Conservation (phyloP, 1,140 invertebrate species). For the Penaeus japonicus region DNA sequence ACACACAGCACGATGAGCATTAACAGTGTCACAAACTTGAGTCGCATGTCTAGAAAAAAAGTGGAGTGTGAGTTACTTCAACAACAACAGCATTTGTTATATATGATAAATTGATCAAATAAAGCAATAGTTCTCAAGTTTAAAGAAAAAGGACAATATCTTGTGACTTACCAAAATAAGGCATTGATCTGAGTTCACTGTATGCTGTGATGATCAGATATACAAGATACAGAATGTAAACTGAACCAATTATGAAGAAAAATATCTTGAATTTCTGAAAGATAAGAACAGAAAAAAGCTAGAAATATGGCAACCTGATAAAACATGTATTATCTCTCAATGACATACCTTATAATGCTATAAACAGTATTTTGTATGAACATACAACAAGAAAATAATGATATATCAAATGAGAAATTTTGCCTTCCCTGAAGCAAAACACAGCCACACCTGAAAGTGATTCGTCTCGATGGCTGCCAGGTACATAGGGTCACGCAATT, state of each 20-base stretch:
- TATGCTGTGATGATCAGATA: slow-evolving; percentile 88
- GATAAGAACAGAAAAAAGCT: too few species aligned
- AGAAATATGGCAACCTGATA: too few species aligned
- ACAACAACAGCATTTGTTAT: too few species aligned
- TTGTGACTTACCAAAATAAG: slow-evolving; percentile 54
- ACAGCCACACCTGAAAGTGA: slow-evolving; percentile 82
- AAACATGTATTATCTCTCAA: too few species aligned
- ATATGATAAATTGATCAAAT: too few species aligned
- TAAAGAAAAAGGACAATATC: background rate
- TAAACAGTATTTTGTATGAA: too few species aligned
- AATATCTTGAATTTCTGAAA: slow-evolving; percentile 66
- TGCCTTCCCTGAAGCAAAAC: background rate
- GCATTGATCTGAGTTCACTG: slow-evolving; percentile 91
- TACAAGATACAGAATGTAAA: slow-evolving; percentile 87
- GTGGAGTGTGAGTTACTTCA: background rate
- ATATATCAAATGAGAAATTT: background rate
- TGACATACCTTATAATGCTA: too few species aligned
- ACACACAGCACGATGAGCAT: slow-evolving; percentile 85
- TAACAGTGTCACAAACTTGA: slow-evolving; percentile 89
- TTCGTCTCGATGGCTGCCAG: slow-evolving; percentile 87
- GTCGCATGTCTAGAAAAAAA: slow-evolving; percentile 79
- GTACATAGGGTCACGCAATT: slow-evolving; percentile 89
- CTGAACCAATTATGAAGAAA: slow-evolving; percentile 83
- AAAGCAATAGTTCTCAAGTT: background rate
- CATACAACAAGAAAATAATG: background rate